A percentile compares a stretch with the other conserved stretches of the same genome.
These are phyloP conservation scores for Chaenodraco wilsoni DNA, from an alignment of 2,797 vertebrate species.

Conservation along the genomic window DNA sequence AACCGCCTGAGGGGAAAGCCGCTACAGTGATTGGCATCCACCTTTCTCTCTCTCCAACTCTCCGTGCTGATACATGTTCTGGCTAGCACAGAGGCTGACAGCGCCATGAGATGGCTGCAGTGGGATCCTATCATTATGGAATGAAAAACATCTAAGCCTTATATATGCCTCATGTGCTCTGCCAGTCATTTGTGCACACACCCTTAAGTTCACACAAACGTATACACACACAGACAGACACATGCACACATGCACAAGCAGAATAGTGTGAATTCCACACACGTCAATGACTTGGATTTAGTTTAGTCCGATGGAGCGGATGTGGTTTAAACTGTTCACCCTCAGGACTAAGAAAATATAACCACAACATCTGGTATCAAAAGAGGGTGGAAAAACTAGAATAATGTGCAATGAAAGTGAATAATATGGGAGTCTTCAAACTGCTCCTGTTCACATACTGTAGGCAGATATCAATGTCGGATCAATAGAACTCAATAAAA, in stretches of 20 bases:
- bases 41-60: slow-evolving; percentile 11
- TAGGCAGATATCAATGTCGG: slow-evolving; percentile 15
- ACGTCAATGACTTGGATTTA: slow-evolving; percentile 54
- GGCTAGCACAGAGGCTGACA: slow-evolving; percentile 60
- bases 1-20: slow-evolving; percentile 42
- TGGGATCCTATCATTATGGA: slow-evolving; percentile 83
- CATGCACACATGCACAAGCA: slow-evolving; percentile 22
- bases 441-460: slow-evolving; percentile 31
- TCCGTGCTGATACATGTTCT: slow-evolving; percentile 64
- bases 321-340: slow-evolving; percentile 58
- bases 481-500: slow-evolving; percentile 60
- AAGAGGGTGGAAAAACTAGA: slow-evolving; percentile 45
- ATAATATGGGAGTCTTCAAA: slow-evolving; percentile 36
- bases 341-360: slow-evolving; percentile 59
- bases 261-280: slow-evolving; percentile 62
- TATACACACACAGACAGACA: slow-evolving; percentile 17
- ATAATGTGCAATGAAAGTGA: slow-evolving; percentile 14
- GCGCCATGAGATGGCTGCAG: slow-evolving; percentile 55
- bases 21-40: slow-evolving; percentile 63
- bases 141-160: slow-evolving; percentile 81
- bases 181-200: slow-evolving; percentile 59
- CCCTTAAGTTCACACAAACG: slow-evolving; percentile 36
- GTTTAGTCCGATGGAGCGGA: slow-evolving; percentile 50
- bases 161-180: slow-evolving; percentile 74
- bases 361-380: slow-evolving; percentile 66